A percentile compares a stretch with the other conserved stretches of the same genome.
These are phyloP conservation scores for Gymnopithys bicolor DNA, from an alignment of 2,797 vertebrate genomes.

Conservation along the genomic window DNA sequence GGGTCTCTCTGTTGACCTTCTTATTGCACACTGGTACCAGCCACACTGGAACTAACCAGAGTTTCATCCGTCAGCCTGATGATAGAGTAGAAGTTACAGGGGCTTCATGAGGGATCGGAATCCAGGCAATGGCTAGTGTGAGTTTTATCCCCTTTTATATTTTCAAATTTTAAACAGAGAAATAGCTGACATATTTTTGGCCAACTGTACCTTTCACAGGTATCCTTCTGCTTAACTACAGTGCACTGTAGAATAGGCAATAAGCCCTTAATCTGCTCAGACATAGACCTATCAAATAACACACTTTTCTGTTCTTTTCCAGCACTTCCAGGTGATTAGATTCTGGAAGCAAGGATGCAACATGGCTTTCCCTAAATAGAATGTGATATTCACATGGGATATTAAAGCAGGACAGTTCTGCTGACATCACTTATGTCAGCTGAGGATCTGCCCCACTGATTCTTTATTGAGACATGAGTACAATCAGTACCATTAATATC, in stretches of 20 bases:
- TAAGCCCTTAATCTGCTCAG: neutral
- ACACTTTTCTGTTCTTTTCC: neutral
- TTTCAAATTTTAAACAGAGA: neutral
- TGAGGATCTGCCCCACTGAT: neutral
- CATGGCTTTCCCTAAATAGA: neutral
- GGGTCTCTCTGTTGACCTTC: neutral
- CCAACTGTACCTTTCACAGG: neutral
- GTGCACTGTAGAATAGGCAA: neutral
- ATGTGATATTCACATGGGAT: neutral
- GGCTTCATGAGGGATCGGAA: neutral
- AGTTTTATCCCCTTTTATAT: neutral
- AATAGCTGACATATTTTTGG: neutral
- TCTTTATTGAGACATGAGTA: neutral
- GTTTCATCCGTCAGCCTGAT: neutral
- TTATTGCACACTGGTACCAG: neutral
- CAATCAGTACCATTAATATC: constrained; percentile 13
- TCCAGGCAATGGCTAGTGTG: neutral
- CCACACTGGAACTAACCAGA: neutral
- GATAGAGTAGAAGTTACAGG: neutral
- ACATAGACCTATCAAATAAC: neutral
- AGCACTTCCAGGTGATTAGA: neutral
- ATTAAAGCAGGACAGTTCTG: neutral
- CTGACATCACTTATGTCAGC: neutral
- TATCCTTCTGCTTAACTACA: neutral
- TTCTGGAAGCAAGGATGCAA: neutral